phyloP scores from a whole-genome alignment of 1,140 invertebrate genomes.

The Rhopalosiphum padi region DNA sequence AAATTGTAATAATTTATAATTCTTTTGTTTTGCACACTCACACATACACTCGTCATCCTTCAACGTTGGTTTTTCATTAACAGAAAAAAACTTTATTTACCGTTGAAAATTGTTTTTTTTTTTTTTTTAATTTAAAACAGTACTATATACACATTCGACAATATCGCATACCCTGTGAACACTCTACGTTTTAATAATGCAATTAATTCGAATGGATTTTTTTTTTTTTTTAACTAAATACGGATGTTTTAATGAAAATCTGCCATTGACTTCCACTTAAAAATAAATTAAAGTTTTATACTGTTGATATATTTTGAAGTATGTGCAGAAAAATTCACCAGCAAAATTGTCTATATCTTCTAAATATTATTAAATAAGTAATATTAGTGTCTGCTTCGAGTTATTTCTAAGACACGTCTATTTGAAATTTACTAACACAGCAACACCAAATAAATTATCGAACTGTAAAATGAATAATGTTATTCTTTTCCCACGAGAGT shows the following conservation, averaged over 20 bases:
- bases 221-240: neutral
- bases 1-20: slow-evolving; percentile 11
- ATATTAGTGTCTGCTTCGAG: neutral
- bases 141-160: slow-evolving; percentile 1
- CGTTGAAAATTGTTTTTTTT: neutral
- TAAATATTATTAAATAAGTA: neutral
- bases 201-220: neutral
- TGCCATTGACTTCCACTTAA: slow-evolving; percentile 1
- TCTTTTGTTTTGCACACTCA: neutral
- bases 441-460: too few relatives aligned
- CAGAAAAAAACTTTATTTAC: slow-evolving; percentile 8
- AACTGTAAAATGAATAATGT: neutral
- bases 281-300: neutral
- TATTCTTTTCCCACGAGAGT: neutral
- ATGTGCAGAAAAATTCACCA: neutral
- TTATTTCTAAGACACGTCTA: neutral
- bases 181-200: neutral
- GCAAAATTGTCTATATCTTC: neutral
- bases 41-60: neutral
- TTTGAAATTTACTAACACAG: neutral
- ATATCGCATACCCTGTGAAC: neutral
- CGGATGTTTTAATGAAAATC: neutral
- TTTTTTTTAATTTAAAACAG: neutral
- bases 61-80: neutral
- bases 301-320: neutral